Evolutionary conservation across 2,888 invertebrate genomes (phyloP).

Genomic region (Volucella zonaria): DNA sequence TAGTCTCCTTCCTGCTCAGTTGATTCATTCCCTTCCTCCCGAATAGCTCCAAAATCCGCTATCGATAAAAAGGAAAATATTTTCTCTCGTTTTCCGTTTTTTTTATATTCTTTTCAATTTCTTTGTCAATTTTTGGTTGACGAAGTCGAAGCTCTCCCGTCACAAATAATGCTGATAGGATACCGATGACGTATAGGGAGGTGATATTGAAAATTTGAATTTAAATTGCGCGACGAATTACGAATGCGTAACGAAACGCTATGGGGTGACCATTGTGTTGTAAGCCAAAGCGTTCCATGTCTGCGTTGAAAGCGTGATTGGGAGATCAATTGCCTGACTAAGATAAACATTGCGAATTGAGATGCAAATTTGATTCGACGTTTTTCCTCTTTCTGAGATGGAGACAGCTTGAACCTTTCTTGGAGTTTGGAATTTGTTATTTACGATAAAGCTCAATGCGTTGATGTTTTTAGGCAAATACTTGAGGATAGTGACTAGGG

Average conservation of each 20-base stretch:
- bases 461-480: too few relatives aligned
- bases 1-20: neutral
- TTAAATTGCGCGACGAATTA: conserved; percentile 57
- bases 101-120: neutral
- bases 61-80: conserved; percentile 27
- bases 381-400: neutral
- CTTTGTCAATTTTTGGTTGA: neutral
- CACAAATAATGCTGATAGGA: conserved; percentile 38
- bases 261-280: conserved; percentile 42
- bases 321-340: conserved; percentile 49
- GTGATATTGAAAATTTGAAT: conserved; percentile 64
- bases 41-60: neutral
- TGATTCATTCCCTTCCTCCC: conserved; percentile 17
- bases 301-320: conserved; percentile 51
- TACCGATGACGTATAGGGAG: conserved; percentile 17
- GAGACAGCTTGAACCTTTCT: too few relatives aligned
- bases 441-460: neutral
- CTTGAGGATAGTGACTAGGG: too few relatives aligned
- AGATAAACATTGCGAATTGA: conserved; percentile 58
- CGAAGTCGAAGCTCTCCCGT: neutral
- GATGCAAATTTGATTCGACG: conserved; percentile 50
- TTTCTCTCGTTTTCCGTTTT: neutral
- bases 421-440: neutral
- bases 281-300: conserved; percentile 16
- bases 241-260: conserved; percentile 16